phyloP scores from a whole-genome alignment of 2,113 vertebrate species.

The Peromyscus leucopus region DNA sequence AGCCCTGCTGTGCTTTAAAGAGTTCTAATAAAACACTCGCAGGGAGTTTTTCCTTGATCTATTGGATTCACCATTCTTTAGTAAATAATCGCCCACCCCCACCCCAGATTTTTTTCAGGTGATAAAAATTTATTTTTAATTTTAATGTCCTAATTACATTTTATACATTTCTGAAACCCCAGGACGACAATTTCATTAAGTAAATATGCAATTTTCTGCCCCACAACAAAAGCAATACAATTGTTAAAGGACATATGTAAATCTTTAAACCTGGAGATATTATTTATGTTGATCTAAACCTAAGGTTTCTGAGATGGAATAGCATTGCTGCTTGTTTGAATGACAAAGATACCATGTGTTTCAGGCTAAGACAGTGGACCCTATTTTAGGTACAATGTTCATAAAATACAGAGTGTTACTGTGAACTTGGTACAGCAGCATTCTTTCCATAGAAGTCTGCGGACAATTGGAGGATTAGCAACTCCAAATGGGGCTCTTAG shows the following conservation, averaged over 20 bases:
- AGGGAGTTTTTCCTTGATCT: conserved; percentile 47
- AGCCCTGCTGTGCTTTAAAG: conserved; percentile 44
- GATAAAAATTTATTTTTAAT: conserved; percentile 59
- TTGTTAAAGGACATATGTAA: conserved; percentile 12
- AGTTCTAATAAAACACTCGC: conserved; percentile 71
- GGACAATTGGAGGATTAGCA: background rate
- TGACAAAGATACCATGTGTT: background rate
- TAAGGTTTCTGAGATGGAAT: conserved; percentile 13
- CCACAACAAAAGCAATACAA: conserved; percentile 42
- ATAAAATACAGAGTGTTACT: conserved; percentile 13
- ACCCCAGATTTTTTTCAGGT: conserved; percentile 45
- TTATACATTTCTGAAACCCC: conserved; percentile 48
- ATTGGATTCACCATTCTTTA: conserved; percentile 53
- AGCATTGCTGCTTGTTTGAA: background rate
- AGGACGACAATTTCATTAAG: conserved; percentile 57
- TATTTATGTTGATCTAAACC: background rate
- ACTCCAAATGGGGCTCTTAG: background rate
- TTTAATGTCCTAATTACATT: conserved; percentile 64
- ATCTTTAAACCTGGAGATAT: conserved; percentile 15
- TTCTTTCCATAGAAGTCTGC: background rate
- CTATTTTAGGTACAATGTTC: conserved; percentile 21
- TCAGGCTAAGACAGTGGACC: background rate
- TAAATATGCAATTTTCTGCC: conserved; percentile 41
- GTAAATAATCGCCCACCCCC: background rate
- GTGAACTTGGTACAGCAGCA: background rate